These are phyloP conservation scores for Steromphala cineraria DNA, from an alignment of 2,888 invertebrate species.

Conservation along the genomic window DNA sequence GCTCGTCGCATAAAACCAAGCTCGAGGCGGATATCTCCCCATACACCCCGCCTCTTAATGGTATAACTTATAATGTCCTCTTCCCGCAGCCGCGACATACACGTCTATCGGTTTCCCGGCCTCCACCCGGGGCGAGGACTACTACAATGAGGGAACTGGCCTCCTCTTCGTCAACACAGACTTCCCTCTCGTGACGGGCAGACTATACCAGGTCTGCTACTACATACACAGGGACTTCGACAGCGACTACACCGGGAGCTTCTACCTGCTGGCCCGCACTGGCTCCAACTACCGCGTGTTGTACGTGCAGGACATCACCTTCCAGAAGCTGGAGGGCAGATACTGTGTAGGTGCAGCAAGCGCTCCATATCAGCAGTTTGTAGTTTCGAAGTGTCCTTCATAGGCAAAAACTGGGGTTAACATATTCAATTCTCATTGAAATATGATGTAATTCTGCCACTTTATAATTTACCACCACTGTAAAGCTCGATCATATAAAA, in stretches of 20 bases:
- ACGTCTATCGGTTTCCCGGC: slow-evolving; percentile 11
- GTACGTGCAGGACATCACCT: background rate
- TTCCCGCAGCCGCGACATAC: background rate
- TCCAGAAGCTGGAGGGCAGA: background rate
- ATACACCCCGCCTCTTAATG: too few relatives aligned
- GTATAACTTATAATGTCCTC: too few relatives aligned
- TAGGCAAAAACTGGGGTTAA: too few relatives aligned
- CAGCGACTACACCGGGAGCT: background rate
- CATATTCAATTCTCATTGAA: too few relatives aligned
- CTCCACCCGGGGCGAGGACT: background rate
- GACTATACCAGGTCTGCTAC: slow-evolving; percentile 5
- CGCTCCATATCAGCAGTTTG: too few relatives aligned
- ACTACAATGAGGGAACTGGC: slow-evolving; percentile 18
- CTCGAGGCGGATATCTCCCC: too few relatives aligned
- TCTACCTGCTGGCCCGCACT: background rate
- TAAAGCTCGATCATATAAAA: too few relatives aligned
- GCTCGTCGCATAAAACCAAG: too few relatives aligned
- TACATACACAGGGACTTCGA: slow-evolving; percentile 15
- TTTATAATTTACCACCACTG: too few relatives aligned
- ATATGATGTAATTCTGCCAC: too few relatives aligned
- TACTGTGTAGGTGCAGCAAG: background rate
- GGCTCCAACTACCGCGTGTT: background rate
- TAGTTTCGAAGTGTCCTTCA: too few relatives aligned
- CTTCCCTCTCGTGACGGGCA: slow-evolving; percentile 7
- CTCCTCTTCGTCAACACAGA: slow-evolving; percentile 21